Conservation (phyloP, 2,888 invertebrate species). For the Pachliopta kotzebuea region DNA sequence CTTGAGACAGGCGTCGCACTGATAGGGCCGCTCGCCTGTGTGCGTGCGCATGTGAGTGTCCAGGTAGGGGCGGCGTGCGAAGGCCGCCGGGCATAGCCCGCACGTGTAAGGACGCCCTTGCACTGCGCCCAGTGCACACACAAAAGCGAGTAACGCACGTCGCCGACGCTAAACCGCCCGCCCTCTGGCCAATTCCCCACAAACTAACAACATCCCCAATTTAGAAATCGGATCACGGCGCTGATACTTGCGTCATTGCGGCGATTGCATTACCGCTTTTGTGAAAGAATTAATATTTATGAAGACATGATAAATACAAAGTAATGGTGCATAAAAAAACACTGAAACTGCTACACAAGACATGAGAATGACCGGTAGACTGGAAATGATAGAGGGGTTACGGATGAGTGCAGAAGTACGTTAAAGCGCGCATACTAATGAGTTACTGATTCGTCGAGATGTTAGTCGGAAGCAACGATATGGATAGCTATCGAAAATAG, state of each 20-base stretch:
- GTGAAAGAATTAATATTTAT: slow-evolving; percentile 77
- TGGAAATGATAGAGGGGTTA: slow-evolving; percentile 55
- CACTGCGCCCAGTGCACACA: slow-evolving; percentile 80
- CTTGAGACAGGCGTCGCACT: slow-evolving; percentile 88
- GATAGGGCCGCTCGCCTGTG: slow-evolving; percentile 82
- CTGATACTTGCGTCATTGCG: slow-evolving; percentile 63
- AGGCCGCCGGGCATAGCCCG: slow-evolving; percentile 74
- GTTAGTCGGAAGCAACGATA: slow-evolving; percentile 77
- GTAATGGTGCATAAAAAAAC: slow-evolving; percentile 61
- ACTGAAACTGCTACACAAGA: slow-evolving; percentile 59
- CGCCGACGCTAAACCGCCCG: slow-evolving; percentile 67
- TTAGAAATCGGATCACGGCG: slow-evolving; percentile 52
- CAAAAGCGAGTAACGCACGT: slow-evolving; percentile 81
- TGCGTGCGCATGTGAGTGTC: slow-evolving; percentile 79
- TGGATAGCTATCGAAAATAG: slow-evolving; percentile 63
- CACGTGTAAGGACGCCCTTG: slow-evolving; percentile 72
- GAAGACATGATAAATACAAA: slow-evolving; percentile 67
- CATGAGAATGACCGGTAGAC: slow-evolving; percentile 56
- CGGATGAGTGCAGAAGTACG: slow-evolving; percentile 69
- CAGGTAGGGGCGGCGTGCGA: slow-evolving; percentile 74
- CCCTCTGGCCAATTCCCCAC: slow-evolving; percentile 49
- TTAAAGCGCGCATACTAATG: slow-evolving; percentile 63
- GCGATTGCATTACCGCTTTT: slow-evolving; percentile 81
- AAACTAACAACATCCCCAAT: slow-evolving; percentile 41
- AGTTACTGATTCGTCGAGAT: slow-evolving; percentile 61